Evolutionary conservation across 2,113 vertebrate genomes (phyloP).

Genomic region (Sander vitreus): DNA sequence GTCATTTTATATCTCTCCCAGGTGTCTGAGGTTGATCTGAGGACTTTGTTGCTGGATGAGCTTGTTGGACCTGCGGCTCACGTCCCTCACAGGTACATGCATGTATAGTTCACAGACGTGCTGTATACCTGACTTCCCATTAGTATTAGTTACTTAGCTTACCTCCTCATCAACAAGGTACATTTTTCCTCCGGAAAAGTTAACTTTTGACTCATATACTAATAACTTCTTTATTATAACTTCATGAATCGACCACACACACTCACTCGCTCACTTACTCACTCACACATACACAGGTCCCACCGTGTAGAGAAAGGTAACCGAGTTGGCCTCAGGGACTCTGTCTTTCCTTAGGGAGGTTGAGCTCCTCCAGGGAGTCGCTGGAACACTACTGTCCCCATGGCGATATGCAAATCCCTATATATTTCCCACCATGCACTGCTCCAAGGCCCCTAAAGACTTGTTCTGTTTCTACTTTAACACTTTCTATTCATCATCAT

Average conservation of each 20-base stretch:
- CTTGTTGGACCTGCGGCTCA: slow-evolving; percentile 33
- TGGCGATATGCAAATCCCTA: slow-evolving; percentile 79
- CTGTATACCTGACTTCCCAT: not conserved
- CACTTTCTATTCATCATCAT: slow-evolving; percentile 50
- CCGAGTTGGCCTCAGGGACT: slow-evolving; percentile 69
- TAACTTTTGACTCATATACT: slow-evolving; percentile 43
- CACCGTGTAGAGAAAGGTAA: slow-evolving; percentile 41
- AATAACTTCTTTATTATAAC: slow-evolving; percentile 55
- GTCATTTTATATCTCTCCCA: slow-evolving; percentile 21
- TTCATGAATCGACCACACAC: slow-evolving; percentile 30
- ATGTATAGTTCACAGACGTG: slow-evolving; percentile 8
- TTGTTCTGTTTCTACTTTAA: slow-evolving; percentile 58
- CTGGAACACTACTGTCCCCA: slow-evolving; percentile 75
- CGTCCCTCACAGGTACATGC: slow-evolving; percentile 35
- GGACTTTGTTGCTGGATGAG: slow-evolving; percentile 45
- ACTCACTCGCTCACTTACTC: not conserved
- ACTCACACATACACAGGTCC: slow-evolving; percentile 14
- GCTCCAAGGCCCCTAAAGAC: slow-evolving; percentile 66
- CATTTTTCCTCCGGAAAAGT: slow-evolving; percentile 40
- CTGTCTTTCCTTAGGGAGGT: slow-evolving; percentile 67
- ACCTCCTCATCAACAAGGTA: slow-evolving; percentile 22
- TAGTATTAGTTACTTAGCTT: slow-evolving; percentile 4
- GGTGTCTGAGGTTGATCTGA: slow-evolving; percentile 53
- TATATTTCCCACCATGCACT: slow-evolving; percentile 73
- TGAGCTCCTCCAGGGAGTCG: slow-evolving; percentile 62